Evolutionary conservation across 1,140 invertebrate genomes (phyloP).

Genomic region (Bombus consobrinus): DNA sequence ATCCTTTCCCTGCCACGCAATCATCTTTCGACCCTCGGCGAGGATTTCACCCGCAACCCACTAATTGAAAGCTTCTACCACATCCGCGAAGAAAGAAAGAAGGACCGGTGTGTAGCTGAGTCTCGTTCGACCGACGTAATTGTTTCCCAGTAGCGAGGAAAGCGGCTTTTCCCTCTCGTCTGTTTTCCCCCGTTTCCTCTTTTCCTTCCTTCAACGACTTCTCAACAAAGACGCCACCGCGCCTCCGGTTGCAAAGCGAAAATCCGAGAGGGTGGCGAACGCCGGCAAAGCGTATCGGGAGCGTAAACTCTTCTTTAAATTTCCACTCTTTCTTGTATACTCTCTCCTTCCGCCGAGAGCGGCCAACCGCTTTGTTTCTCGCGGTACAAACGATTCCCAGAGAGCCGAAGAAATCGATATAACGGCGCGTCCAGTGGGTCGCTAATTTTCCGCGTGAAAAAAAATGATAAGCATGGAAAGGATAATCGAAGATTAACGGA

Average conservation of each 20-base stretch:
- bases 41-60: conserved; percentile 38
- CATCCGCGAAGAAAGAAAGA: not conserved
- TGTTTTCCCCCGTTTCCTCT: conserved; percentile 9
- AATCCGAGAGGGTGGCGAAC: not conserved
- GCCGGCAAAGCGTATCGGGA: conserved; percentile 21
- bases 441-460: not conserved
- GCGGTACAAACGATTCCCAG: conserved; percentile 3
- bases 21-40: not conserved
- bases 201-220: not conserved
- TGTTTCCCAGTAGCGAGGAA: conserved; percentile 54
- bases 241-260: conserved; percentile 26
- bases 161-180: conserved; percentile 18
- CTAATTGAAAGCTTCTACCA: conserved; percentile 62
- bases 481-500: not conserved
- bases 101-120: not conserved
- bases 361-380: conserved; percentile 38
- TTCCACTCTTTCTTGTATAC: conserved; percentile 19
- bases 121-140: conserved; percentile 43
- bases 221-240: conserved; percentile 43
- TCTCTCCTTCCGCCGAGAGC: conserved; percentile 1
- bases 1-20: too few species aligned
- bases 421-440: not conserved
- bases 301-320: conserved; percentile 62
- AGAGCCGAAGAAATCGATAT: not conserved
- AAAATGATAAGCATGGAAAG: not conserved